Percentiles rank a stretch among this genome's conserved stretches.
Conservation (phyloP, 1,140 invertebrate genomes). For the Musca vetustissima region DNA sequence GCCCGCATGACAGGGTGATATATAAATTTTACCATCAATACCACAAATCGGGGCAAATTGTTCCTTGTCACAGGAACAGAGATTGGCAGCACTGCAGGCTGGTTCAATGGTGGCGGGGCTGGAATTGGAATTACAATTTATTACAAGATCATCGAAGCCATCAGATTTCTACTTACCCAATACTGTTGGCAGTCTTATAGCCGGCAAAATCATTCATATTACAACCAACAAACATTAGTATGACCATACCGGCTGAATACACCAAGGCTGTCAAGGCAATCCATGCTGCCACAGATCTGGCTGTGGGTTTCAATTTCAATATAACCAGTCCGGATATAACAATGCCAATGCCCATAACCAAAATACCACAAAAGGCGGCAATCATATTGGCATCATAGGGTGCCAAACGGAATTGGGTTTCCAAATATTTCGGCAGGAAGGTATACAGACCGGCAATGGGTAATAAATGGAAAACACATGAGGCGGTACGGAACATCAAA, state of each 20-base stretch:
- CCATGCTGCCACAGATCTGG: slow-evolving; percentile 84
- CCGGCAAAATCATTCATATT: slow-evolving; percentile 81
- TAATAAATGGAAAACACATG: slow-evolving; percentile 84
- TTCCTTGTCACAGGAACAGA: slow-evolving; percentile 72
- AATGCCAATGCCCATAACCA: slow-evolving; percentile 89
- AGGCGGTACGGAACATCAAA: slow-evolving; percentile 84
- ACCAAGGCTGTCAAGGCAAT: slow-evolving; percentile 84
- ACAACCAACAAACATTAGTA: slow-evolving; percentile 87
- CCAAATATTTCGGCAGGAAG: slow-evolving; percentile 91
- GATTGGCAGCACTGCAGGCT: slow-evolving; percentile 62
- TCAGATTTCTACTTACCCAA: slow-evolving; percentile 37
- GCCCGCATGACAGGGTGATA: slow-evolving; percentile 87
- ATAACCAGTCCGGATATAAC: slow-evolving; percentile 86
- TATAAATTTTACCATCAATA: slow-evolving; percentile 76
- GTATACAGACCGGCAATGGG: slow-evolving; percentile 90
- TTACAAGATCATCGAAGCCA: background rate
- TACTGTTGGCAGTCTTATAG: slow-evolving; percentile 53
- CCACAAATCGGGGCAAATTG: slow-evolving; percentile 85
- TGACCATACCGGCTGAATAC: slow-evolving; percentile 84
- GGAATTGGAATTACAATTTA: background rate
- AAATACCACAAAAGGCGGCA: slow-evolving; percentile 86
- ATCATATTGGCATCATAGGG: slow-evolving; percentile 88
- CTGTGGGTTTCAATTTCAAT: slow-evolving; percentile 78
- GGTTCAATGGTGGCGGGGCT: slow-evolving; percentile 57
- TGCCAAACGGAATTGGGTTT: slow-evolving; percentile 86